Conservation (phyloP, 2,888 invertebrate species). For the Sepiola atlantica region DNA sequence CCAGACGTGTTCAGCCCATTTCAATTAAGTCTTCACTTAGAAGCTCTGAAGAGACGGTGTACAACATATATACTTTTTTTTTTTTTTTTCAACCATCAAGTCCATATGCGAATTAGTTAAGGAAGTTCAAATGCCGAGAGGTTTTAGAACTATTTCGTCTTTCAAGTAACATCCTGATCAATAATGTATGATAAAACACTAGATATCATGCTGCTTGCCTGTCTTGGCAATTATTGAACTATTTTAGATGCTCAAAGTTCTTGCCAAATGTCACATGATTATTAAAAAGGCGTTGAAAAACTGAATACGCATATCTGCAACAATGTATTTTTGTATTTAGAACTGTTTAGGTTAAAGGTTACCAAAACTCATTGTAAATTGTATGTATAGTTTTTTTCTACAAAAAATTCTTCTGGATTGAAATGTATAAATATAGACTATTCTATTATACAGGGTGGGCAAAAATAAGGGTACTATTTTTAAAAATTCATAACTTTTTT, state of each 20-base stretch:
- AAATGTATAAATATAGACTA: not conserved
- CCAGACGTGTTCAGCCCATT: too few relatives aligned
- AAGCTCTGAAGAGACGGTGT: too few relatives aligned
- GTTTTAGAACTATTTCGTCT: not conserved
- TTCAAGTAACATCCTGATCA: not conserved
- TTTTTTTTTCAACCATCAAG: not conserved
- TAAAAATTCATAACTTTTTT: too few relatives aligned
- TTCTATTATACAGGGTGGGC: too few relatives aligned
- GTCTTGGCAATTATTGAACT: conserved; percentile 6
- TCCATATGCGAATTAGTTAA: not conserved
- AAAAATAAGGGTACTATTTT: too few relatives aligned
- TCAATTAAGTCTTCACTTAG: too few relatives aligned
- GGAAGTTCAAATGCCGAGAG: not conserved
- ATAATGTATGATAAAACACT: not conserved
- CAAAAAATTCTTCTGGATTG: not conserved
- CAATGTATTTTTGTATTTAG: not conserved
- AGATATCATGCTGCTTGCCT: not conserved
- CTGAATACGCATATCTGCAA: not conserved
- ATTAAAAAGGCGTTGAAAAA: not conserved
- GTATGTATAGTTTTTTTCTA: not conserved
- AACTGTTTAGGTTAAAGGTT: not conserved
- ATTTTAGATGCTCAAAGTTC: not conserved
- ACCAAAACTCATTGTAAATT: not conserved
- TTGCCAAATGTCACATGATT: not conserved
- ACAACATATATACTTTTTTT: not conserved